Evolutionary conservation across 2,797 vertebrate genomes (phyloP).

Genomic region (Argya squamiceps): DNA sequence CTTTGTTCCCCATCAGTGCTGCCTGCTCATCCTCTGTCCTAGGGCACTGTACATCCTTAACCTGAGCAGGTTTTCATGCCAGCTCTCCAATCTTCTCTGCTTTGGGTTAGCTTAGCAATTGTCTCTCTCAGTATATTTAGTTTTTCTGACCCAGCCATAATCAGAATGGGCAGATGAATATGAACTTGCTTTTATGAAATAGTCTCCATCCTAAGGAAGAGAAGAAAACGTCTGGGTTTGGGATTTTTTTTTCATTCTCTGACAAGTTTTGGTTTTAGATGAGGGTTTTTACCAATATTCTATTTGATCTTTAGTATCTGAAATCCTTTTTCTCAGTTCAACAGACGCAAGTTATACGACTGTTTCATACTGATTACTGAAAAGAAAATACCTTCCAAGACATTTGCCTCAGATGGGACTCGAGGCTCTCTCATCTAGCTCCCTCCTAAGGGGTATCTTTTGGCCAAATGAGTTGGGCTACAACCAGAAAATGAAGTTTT

Average conservation of each 20-base stretch:
- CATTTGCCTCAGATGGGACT: background rate
- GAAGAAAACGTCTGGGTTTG: background rate
- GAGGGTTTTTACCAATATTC: background rate
- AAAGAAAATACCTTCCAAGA: background rate
- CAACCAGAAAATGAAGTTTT: background rate
- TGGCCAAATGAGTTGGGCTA: background rate
- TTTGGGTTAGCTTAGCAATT: conserved; percentile 10
- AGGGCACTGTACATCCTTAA: background rate
- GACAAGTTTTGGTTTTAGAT: background rate
- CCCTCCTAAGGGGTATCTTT: background rate
- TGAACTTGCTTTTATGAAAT: background rate
- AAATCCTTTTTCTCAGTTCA: background rate
- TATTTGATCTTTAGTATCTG: background rate
- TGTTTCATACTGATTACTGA: background rate
- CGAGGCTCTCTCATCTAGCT: background rate
- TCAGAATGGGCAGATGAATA: background rate
- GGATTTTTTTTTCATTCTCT: background rate
- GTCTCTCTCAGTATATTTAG: background rate
- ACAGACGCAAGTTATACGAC: background rate
- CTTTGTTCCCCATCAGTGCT: background rate
- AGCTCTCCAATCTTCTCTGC: conserved; percentile 5
- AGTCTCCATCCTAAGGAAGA: background rate
- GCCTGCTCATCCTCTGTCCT: background rate
- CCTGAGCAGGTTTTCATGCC: conserved; percentile 59
- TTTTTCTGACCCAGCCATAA: background rate